Percentiles rank a stretch among this genome's conserved stretches.
Evolutionary conservation across 2,888 invertebrate species (phyloP).

Genomic region (Agapostemon virescens): DNA sequence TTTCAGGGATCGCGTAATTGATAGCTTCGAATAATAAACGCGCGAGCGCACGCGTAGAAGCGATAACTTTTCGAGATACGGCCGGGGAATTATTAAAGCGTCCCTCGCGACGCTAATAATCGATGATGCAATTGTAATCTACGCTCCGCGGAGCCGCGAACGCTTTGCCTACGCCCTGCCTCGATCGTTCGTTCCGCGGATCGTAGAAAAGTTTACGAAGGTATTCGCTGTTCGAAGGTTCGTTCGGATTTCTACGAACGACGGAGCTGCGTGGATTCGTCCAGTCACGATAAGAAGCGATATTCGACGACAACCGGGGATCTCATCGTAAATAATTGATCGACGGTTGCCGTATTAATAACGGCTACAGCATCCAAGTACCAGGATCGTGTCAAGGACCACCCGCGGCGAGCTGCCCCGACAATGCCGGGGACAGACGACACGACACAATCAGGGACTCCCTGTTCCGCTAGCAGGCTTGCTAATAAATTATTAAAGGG

Average conservation of each 20-base stretch:
- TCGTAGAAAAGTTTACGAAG: neutral
- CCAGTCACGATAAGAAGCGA: constrained; percentile 19
- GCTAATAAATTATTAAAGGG: constrained; percentile 81
- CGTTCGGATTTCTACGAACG: neutral
- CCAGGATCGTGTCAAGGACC: constrained; percentile 78
- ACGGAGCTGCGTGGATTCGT: neutral
- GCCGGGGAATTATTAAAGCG: constrained; percentile 60
- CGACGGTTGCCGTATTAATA: constrained; percentile 73
- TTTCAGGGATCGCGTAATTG: constrained; percentile 61
- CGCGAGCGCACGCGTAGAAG: constrained; percentile 40
- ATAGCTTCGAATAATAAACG: constrained; percentile 65
- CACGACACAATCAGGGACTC: constrained; percentile 78
- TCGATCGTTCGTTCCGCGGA: neutral
- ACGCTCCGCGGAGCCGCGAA: neutral
- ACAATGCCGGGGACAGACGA: constrained; percentile 78
- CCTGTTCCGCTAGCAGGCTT: constrained; percentile 66
- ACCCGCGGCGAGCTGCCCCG: constrained; percentile 75
- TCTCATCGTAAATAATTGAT: constrained; percentile 76
- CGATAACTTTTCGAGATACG: constrained; percentile 60
- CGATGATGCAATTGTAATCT: constrained; percentile 56
- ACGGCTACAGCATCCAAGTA: constrained; percentile 73
- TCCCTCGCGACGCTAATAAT: constrained; percentile 59
- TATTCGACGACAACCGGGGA: constrained; percentile 35
- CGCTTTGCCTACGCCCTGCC: neutral
- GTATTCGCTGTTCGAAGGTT: neutral